phyloP scores from a whole-genome alignment of 2,888 invertebrate genomes.

The Anthrax anthrax region DNA sequence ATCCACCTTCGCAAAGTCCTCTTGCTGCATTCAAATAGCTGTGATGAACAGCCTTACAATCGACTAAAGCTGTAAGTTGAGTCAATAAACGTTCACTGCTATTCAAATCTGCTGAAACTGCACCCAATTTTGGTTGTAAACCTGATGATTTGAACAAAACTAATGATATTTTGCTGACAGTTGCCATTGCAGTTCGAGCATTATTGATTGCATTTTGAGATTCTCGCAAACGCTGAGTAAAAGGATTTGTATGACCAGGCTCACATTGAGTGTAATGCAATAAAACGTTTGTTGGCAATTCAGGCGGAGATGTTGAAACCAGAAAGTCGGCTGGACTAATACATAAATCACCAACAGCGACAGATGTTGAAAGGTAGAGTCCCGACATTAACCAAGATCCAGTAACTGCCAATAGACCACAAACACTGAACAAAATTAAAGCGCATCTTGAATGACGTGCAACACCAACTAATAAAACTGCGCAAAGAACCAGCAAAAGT shows the following conservation, averaged over 20 bases:
- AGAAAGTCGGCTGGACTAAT: constrained; percentile 72
- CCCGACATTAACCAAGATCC: constrained; percentile 82
- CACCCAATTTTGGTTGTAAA: constrained; percentile 58
- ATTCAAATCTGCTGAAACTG: constrained; percentile 62
- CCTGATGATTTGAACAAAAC: constrained; percentile 37
- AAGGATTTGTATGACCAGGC: constrained; percentile 61
- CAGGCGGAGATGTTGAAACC: constrained; percentile 45
- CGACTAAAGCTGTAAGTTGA: constrained; percentile 53
- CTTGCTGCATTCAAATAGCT: constrained; percentile 68
- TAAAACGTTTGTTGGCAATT: constrained; percentile 45
- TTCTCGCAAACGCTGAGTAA: constrained; percentile 67
- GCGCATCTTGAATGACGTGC: constrained; percentile 79
- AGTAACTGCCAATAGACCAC: constrained; percentile 72
- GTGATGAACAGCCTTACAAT: constrained; percentile 70
- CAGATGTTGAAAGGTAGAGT: constrained; percentile 68
- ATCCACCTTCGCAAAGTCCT: constrained; percentile 68
- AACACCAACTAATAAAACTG: constrained; percentile 78
- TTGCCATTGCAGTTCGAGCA: constrained; percentile 35
- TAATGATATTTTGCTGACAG: constrained; percentile 33
- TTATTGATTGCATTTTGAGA: constrained; percentile 52
- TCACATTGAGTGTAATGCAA: constrained; percentile 75
- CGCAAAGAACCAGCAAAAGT: constrained; percentile 71
- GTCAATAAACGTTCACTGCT: constrained; percentile 58
- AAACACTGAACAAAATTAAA: constrained; percentile 77
- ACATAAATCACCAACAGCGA: constrained; percentile 75